These are phyloP conservation scores for Camponotus fellah DNA, from an alignment of 2,888 invertebrate genomes.

Conservation along the genomic window DNA sequence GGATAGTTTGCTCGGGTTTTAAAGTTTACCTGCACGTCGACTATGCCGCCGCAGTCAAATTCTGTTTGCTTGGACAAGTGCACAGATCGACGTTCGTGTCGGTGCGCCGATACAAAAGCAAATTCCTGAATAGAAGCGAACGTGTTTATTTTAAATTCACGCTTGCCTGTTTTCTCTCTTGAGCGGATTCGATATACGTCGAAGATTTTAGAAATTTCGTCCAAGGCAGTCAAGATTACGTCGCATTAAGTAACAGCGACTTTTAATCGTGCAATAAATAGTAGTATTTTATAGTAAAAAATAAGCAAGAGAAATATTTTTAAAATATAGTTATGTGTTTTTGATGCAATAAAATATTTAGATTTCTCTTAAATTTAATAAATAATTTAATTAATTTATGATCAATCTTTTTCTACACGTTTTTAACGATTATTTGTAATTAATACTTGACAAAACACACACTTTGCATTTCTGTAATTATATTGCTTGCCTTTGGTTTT, in stretches of 20 bases:
- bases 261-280: not conserved
- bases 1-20: conserved; percentile 56
- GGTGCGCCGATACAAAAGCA: conserved; percentile 22
- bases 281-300: not conserved
- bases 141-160: conserved; percentile 52
- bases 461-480: not conserved
- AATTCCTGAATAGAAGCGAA: conserved; percentile 39
- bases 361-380: not conserved
- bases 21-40: conserved; percentile 38
- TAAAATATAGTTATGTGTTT: not conserved
- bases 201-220: not conserved
- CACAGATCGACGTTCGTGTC: conserved; percentile 43
- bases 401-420: not conserved
- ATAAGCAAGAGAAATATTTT: not conserved
- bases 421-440: not conserved
- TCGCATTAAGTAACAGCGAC: not conserved
- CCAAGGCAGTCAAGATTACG: not conserved
- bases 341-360: not conserved
- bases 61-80: conserved; percentile 53
- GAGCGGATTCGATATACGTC: conserved; percentile 21
- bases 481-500: not conserved
- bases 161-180: conserved; percentile 29
- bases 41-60: conserved; percentile 57
- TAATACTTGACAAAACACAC: not conserved
- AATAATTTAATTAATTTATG: too few relatives aligned